Evolutionary conservation across 2,797 vertebrate genomes (phyloP), one percentile per base, ranked within the genome.

Genomic region (Ara ararauna): DNA sequence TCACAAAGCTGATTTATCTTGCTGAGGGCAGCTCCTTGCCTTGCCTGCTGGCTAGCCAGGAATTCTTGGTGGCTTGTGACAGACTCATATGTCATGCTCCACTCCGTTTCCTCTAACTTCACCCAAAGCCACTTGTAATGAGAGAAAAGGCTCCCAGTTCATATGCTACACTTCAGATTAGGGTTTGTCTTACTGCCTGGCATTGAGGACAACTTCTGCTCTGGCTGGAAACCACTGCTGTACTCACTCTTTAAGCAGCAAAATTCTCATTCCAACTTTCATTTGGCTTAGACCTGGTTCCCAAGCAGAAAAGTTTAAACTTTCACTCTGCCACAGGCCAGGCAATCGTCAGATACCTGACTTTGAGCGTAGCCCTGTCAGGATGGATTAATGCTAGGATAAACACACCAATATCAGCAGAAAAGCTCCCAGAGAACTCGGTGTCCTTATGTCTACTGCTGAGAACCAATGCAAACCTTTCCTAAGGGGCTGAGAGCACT

Each of bases 51-150:
- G 67, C 73, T 53, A 86, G 91, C 67, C 82, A 90, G 91, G 90
- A 66, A 65, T 79, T 91, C 87, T 64, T 83, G 86, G 91, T 83
- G 78, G 66, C 74, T 72, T 89, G 75, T 22, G 90, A 91, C 51
- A 83, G 88, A 94, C 76, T 96, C 73, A 56, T 50, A 42, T 30
- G 36, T 42, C 77, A 56, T 0, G 1, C n/a, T 67, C 36, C 54
- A 34, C 88, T 67, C 1, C 13, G 32, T 85, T 92, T 92, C 78
- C 82, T 71, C 6, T 3, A 60, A 61, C 79, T 92, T 91, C 60
- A 61, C 65, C 66, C 79, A 84, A 88, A 91, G 74, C 70, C 61
- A 53, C 48, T 77, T 85, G 12, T 36, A n/a, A 81, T 32, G 76
- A 70, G 27, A 68, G 50, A 51, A 87, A 73, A 93, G 24, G 54